Evolutionary conservation across 2,888 invertebrate species (phyloP), one percentile per base, ranked within the genome.

Genomic region (Helobdella robusta): DNA sequence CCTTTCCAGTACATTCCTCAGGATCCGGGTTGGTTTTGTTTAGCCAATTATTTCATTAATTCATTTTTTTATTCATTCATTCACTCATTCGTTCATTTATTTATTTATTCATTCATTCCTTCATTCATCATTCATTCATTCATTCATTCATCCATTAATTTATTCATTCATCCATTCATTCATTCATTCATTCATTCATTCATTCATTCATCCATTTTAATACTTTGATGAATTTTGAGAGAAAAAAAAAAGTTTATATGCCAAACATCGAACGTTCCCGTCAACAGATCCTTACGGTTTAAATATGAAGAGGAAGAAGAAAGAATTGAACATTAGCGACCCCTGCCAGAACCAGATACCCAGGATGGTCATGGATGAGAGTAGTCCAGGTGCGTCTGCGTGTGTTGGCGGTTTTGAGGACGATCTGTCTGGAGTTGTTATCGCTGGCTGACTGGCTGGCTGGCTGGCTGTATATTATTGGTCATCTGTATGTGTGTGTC

Each of bases 1-100:
- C 64, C 67, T 18, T 72, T 72, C 69, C 70, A 68, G 62, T 72
- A 70, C 59, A 67, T 67, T 15, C 72, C 72, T 23, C 62, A 67
- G 15, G 70, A 72, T 52, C 65, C 65, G 52, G 71, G 71, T 71
- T 23, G 25, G 2, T n/a, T 61, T 8, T 46, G 46, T 18, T 5
- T 25, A 5, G 6, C 15, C 35, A 1, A 2, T 11, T 52, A n/a
- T 30, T 54, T 32, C 18, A 25, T 54, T 52, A 8, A 8, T 32
- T 64, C 18, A 32, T n/a, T 30, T 1, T 59, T 25, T 23, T 59
- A 36, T 20, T 3, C 23, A 35, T 6, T 35, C 4, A 8, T 30
- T 5, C 1, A 1, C n/a, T 6, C 6, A 28, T 28, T 18, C 5
- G 3, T 48, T 25, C 20, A 48, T 15, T 4, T 25, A 48, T 48